Evolutionary conservation across 2,113 vertebrate genomes (phyloP).

Genomic region (Tinamus guttatus): DNA sequence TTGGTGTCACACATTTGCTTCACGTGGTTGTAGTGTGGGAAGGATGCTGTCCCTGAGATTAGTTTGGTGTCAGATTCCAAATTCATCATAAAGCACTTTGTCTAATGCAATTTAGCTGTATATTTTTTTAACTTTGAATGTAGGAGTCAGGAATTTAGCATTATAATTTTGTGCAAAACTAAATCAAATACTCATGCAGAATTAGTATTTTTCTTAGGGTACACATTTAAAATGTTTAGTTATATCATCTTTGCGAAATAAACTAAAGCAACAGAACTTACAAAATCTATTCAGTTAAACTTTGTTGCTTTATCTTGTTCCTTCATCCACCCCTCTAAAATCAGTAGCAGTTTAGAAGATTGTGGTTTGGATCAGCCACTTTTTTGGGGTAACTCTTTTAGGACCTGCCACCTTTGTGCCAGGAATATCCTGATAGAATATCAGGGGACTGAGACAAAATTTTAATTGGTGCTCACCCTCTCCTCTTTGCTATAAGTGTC

Average conservation of each 20-base stretch:
- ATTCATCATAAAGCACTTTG: not conserved
- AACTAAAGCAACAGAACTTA: conserved; percentile 53
- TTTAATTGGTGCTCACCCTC: not conserved
- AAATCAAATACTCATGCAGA: conserved; percentile 55
- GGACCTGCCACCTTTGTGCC: not conserved
- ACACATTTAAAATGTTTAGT: not conserved
- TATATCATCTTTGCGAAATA: not conserved
- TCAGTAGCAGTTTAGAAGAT: not conserved
- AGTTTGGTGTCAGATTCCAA: not conserved
- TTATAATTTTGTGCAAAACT: conserved; percentile 41
- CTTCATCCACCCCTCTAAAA: not conserved
- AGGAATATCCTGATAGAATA: not conserved
- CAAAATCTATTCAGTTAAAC: conserved; percentile 15
- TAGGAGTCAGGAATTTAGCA: not conserved
- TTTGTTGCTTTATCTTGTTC: not conserved
- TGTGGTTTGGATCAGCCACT: not conserved
- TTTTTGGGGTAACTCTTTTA: not conserved
- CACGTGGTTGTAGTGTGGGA: fast-evolving
- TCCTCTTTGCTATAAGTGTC: not conserved
- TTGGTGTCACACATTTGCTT: not conserved
- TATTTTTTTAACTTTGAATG: not conserved
- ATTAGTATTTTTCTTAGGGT: conserved; percentile 40
- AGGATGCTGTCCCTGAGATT: not conserved
- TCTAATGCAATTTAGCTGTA: not conserved
- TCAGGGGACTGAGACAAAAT: not conserved